A percentile compares a stretch with the other conserved stretches of the same genome.
Evolutionary conservation across 2,797 vertebrate genomes (phyloP).

Genomic region (Lagodon rhomboides): DNA sequence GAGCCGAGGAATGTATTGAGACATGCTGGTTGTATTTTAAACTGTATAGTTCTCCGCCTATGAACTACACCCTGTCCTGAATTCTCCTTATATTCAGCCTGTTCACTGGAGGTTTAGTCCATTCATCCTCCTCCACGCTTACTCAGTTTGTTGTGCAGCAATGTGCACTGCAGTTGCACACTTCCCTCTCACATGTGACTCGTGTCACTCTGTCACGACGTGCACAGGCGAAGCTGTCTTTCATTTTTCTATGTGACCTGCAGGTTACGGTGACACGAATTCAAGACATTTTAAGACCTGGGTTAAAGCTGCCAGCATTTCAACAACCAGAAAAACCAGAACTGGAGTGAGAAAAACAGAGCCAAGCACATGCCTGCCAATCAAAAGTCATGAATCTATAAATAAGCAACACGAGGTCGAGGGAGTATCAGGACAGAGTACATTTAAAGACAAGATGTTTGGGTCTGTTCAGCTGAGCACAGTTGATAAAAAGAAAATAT

Average conservation of each 20-base stretch:
- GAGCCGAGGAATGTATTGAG: not conserved
- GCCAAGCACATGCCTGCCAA: not conserved
- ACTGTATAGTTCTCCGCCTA: not conserved
- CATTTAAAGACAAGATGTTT: slow-evolving; percentile 17
- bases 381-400: not conserved
- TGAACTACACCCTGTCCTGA: not conserved
- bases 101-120: not conserved
- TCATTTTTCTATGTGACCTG: not conserved
- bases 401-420: not conserved
- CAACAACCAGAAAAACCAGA: slow-evolving; percentile 10
- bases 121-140: slow-evolving; percentile 3
- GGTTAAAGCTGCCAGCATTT: not conserved
- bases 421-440: not conserved
- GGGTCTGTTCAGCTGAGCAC: not conserved
- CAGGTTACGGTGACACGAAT: not conserved
- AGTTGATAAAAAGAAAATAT: slow-evolving; percentile 16
- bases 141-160: not conserved
- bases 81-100: not conserved
- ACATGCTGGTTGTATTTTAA: not conserved
- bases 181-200: slow-evolving; percentile 16
- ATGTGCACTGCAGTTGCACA: not conserved
- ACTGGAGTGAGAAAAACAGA: not conserved
- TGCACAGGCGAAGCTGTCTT: slow-evolving; percentile 12
- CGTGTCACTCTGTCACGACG: not conserved
- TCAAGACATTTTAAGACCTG: not conserved